Evolutionary conservation across 2,797 vertebrate genomes (phyloP).

Genomic region (Schizothorax lantsangensis): DNA sequence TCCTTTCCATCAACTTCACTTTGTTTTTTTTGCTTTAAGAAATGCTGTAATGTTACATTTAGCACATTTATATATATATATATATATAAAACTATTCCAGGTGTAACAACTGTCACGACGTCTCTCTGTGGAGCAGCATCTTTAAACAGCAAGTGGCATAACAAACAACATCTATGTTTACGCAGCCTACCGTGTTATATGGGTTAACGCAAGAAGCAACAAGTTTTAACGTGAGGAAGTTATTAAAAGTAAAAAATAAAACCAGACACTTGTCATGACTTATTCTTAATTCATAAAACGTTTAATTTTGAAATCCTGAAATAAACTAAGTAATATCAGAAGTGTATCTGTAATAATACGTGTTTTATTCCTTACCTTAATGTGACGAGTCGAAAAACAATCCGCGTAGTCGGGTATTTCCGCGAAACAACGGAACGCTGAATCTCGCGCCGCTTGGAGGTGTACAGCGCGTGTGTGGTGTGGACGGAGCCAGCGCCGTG

Average conservation of each 20-base stretch:
- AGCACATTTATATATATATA: too few species aligned
- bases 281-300: neutral
- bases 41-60: neutral
- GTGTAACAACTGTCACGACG: neutral
- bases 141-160: neutral
- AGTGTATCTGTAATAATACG: too few species aligned
- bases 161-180: neutral
- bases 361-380: conserved; percentile 45
- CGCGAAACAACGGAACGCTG: conserved; percentile 1
- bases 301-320: neutral
- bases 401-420: neutral
- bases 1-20: neutral
- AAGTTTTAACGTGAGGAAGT: conserved; percentile 8
- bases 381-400: neutral
- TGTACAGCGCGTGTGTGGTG: conserved; percentile 60
- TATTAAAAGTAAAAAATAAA: neutral
- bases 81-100: neutral
- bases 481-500: conserved; percentile 66
- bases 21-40: conserved; percentile 10
- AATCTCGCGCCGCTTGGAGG: conserved; percentile 55
- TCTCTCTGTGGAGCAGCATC: conserved; percentile 7
- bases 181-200: neutral
- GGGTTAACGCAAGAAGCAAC: conserved; percentile 29
- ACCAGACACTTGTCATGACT: conserved; percentile 17
- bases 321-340: neutral